Evolutionary conservation across 2,888 invertebrate genomes (phyloP).

Genomic region (Mesochorus sp.): DNA sequence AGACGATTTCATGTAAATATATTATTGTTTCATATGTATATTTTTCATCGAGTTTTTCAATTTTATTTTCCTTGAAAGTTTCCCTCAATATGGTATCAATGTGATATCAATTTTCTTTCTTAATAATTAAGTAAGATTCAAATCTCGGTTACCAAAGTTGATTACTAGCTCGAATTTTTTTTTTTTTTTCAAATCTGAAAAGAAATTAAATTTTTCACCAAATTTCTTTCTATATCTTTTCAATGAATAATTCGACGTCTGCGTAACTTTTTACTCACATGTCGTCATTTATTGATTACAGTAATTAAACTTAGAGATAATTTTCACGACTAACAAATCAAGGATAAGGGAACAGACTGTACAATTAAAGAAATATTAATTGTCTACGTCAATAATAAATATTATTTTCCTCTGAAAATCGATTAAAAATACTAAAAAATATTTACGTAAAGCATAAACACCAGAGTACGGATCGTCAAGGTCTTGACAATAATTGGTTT

Average conservation of each 20-base stretch:
- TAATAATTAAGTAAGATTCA: no score
- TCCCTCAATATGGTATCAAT: no score
- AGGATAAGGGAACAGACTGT: slow-evolving; percentile 20
- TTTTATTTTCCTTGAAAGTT: neutral
- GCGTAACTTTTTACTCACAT: slow-evolving; percentile 10
- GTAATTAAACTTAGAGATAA: slow-evolving; percentile 24
- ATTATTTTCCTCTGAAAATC: slow-evolving; percentile 3
- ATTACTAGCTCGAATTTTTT: neutral
- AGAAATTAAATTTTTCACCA: neutral
- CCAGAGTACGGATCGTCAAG: neutral
- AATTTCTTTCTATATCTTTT: no score
- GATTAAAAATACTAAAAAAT: slow-evolving; percentile 20
- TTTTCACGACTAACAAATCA: slow-evolving; percentile 19
- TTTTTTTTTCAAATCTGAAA: neutral
- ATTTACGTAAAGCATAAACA: neutral
- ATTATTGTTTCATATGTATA: slow-evolving; percentile 20
- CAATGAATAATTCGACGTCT: no score
- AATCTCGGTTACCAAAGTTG: no score
- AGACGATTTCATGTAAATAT: slow-evolving; percentile 31
- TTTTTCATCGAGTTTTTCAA: neutral
- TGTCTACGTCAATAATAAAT: slow-evolving; percentile 25
- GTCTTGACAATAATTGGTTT: slow-evolving; percentile 17
- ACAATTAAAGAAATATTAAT: slow-evolving; percentile 34
- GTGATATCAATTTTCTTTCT: no score
- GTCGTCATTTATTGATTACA: slow-evolving; percentile 53